Percentiles rank a stretch among this genome's conserved stretches.
Evolutionary conservation across 1,140 invertebrate genomes (phyloP).

Genomic region (Lasioglossum albipes): DNA sequence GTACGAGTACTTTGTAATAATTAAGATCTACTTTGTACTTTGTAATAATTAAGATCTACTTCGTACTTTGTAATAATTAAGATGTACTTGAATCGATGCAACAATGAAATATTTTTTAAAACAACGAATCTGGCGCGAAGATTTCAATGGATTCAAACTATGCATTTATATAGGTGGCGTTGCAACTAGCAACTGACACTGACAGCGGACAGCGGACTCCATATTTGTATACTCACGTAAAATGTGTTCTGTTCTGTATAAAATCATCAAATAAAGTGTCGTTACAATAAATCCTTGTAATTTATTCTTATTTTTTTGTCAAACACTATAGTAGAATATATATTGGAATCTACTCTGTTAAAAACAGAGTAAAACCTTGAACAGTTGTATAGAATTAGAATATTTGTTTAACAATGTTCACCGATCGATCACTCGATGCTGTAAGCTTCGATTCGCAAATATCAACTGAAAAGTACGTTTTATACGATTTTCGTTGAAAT

Average conservation of each 20-base stretch:
- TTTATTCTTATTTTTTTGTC: not conserved
- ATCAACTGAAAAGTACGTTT: constrained; percentile 65
- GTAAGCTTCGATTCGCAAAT: constrained; percentile 70
- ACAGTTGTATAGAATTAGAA: too few species aligned
- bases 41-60: too few species aligned
- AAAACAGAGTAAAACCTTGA: not conserved
- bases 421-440: constrained; percentile 62
- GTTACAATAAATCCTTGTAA: not conserved
- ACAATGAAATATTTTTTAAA: too few species aligned
- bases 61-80: too few species aligned
- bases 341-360: not conserved
- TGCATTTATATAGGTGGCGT: too few species aligned
- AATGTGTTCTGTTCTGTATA: not conserved
- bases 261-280: not conserved
- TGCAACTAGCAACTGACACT: too few species aligned
- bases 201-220: too few species aligned
- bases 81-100: too few species aligned
- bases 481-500: constrained; percentile 15
- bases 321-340: not conserved
- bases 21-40: too few species aligned
- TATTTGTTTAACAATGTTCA: constrained; percentile 65
- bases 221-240: not conserved
- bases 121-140: too few species aligned
- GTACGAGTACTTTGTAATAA: too few species aligned
- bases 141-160: too few species aligned